A percentile compares a stretch with the other conserved stretches of the same genome.
Conservation (phyloP, 1,140 invertebrate species). For the Penaeus vannamei region DNA sequence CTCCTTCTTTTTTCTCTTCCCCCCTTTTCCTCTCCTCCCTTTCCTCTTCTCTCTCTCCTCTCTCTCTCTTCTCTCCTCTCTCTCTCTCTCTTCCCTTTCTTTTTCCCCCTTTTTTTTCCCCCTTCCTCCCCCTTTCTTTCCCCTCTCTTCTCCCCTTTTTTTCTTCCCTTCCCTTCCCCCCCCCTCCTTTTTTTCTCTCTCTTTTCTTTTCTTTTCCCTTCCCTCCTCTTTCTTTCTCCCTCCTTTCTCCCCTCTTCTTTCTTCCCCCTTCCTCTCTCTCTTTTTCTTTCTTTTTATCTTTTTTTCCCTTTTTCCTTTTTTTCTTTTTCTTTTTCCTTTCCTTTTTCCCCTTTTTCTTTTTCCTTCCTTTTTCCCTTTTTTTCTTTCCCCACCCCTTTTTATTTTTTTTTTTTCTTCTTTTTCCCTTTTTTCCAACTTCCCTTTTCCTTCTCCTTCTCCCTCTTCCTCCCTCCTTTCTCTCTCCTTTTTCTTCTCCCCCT, state of each 20-base stretch:
- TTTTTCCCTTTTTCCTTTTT: background rate
- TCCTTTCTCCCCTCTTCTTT: background rate
- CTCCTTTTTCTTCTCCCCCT: background rate
- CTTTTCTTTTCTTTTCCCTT: background rate
- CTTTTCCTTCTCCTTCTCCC: background rate
- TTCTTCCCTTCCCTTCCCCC: no score
- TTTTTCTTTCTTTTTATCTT: background rate
- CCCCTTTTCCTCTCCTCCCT: no score
- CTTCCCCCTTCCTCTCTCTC: slow-evolving; percentile 15
- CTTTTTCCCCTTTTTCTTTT: background rate
- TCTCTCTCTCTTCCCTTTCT: no score
- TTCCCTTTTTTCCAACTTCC: background rate
- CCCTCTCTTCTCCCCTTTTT: no score
- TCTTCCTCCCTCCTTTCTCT: no score
- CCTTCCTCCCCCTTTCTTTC: no score
- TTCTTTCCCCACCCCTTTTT: background rate
- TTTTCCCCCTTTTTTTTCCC: no score
- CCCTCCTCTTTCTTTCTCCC: background rate
- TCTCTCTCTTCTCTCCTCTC: no score
- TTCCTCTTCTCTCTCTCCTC: no score
- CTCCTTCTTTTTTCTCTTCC: no score
- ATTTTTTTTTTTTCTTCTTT: background rate
- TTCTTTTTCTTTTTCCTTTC: background rate
- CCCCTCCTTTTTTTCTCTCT: slow-evolving; percentile 9
- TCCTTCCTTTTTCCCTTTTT: background rate